These are phyloP conservation scores for Drosophila crucigera DNA, from an alignment of 2,888 invertebrate genomes.

Conservation along the genomic window DNA sequence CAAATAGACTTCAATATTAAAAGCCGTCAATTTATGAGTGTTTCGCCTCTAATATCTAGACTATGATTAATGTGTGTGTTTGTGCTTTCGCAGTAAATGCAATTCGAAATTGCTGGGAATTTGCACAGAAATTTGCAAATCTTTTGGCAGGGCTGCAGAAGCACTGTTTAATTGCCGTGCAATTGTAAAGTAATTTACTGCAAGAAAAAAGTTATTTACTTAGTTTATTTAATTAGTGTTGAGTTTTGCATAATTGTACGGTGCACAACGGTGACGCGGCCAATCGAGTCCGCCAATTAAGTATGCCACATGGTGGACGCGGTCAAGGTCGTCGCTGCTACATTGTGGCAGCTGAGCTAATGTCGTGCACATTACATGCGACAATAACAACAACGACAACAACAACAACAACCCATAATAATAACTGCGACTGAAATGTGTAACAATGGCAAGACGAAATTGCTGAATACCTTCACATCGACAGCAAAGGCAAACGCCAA, in stretches of 20 bases:
- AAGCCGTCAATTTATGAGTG: slow-evolving; percentile 47
- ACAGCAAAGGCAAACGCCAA: slow-evolving; percentile 20
- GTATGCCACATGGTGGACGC: slow-evolving; percentile 78
- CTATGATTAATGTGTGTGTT: slow-evolving; percentile 59
- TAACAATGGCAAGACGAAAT: slow-evolving; percentile 54
- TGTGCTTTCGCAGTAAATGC: slow-evolving; percentile 29
- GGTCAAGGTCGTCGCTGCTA: slow-evolving; percentile 65
- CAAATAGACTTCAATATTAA: slow-evolving; percentile 67
- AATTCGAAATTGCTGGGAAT: slow-evolving; percentile 5
- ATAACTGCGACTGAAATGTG: slow-evolving; percentile 38
- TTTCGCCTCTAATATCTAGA: slow-evolving; percentile 3
- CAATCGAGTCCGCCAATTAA: slow-evolving; percentile 66
- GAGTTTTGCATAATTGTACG: slow-evolving; percentile 71
- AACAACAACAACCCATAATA: slow-evolving; percentile 23
- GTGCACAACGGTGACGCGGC: slow-evolving; percentile 36
- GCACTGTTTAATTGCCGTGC: slow-evolving; percentile 27
- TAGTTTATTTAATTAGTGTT: slow-evolving; percentile 49
- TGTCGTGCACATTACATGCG: slow-evolving; percentile 73
- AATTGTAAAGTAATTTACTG: background rate
- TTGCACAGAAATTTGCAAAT: background rate
- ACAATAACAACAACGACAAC: slow-evolving; percentile 18
- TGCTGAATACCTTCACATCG: slow-evolving; percentile 57
- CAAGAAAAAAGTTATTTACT: slow-evolving; percentile 12
- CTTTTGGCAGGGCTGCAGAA: background rate
- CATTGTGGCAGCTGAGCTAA: slow-evolving; percentile 41